Evolutionary conservation across 2,113 vertebrate genomes (phyloP).

Genomic region (Stictonetta naevosa): DNA sequence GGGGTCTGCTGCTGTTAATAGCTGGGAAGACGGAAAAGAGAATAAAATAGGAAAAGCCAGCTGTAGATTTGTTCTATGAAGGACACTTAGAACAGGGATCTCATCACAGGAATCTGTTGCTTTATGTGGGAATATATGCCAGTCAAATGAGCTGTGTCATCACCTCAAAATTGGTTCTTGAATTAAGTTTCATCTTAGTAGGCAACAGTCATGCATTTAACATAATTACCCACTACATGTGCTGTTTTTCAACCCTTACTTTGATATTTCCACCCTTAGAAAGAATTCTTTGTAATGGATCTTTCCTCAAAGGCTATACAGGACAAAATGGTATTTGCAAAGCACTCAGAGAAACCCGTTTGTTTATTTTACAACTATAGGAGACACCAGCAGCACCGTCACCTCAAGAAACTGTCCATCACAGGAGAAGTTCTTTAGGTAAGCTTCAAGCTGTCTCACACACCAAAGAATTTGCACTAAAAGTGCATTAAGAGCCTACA

Average conservation of each 20-base stretch:
- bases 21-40: neutral
- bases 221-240: neutral
- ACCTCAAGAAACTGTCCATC: neutral
- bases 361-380: slow-evolving; percentile 21
- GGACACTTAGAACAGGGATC: neutral
- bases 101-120: neutral
- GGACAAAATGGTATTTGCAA: neutral
- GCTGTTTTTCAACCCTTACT: neutral
- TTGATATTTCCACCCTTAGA: neutral
- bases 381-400: neutral
- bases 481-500: neutral
- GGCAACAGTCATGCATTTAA: neutral
- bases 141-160: neutral
- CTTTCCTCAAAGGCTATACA: neutral
- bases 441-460: neutral
- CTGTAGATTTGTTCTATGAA: neutral
- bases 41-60: neutral
- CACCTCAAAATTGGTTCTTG: neutral
- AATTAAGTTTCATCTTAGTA: neutral
- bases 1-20: neutral
- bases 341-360: neutral
- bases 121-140: neutral
- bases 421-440: slow-evolving; percentile 17
- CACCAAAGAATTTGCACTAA: neutral
- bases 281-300: neutral